These are phyloP conservation scores for Saguinus midas DNA, from an alignment of 2,113 vertebrate genomes.

Conservation along the genomic window DNA sequence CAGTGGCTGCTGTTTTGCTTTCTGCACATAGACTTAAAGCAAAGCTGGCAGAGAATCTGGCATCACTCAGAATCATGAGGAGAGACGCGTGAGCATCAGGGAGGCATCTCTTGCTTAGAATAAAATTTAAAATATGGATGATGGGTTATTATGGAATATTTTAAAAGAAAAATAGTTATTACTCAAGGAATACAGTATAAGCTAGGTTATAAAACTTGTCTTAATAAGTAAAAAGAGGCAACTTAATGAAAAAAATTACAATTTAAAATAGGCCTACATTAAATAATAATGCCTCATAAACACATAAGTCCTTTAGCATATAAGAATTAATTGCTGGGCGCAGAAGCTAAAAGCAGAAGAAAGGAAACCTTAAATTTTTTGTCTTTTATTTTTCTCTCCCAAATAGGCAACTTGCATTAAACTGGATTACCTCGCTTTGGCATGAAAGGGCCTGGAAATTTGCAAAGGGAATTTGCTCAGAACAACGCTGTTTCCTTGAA, in stretches of 20 bases:
- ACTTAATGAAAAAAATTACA: constrained; percentile 76
- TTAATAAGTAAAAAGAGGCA: constrained; percentile 71
- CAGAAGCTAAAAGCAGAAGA: constrained; percentile 52
- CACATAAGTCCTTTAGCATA: constrained; percentile 67
- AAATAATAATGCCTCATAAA: constrained; percentile 79
- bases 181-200: constrained; percentile 49
- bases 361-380: constrained; percentile 53
- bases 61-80: not conserved
- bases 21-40: not conserved
- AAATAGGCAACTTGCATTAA: not conserved
- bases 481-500: constrained; percentile 6
- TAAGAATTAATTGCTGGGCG: constrained; percentile 69
- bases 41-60: not conserved
- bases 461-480: constrained; percentile 35
- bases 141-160: constrained; percentile 59
- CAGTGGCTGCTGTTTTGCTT: accelerated
- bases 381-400: constrained; percentile 32
- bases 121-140: constrained; percentile 61
- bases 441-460: not conserved
- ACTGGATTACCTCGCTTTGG: not conserved
- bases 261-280: constrained; percentile 71
- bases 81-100: not conserved
- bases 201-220: constrained; percentile 71
- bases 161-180: constrained; percentile 72
- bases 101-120: not conserved